phyloP scores from a whole-genome alignment of 2,797 vertebrate genomes.

The Hippopotamyrus pictus region DNA sequence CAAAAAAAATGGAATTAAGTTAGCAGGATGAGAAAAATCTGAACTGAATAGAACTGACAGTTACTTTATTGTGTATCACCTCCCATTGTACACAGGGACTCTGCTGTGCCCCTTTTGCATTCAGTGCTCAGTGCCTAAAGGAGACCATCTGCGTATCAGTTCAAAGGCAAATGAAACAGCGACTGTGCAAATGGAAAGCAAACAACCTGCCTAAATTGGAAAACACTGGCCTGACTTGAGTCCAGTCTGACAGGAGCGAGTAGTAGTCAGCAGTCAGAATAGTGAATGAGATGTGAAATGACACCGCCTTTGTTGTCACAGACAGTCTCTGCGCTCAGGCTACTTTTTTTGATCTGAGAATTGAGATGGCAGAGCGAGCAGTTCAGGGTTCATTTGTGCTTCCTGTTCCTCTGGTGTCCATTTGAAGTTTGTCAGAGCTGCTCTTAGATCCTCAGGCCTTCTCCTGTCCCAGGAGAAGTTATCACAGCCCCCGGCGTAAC shows the following conservation, averaged over 20 bases:
- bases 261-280: neutral
- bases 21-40: neutral
- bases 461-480: neutral
- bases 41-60: neutral
- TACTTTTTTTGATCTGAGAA: constrained; percentile 9
- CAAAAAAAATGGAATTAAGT: neutral
- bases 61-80: neutral
- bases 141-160: neutral
- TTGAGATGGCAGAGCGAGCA: constrained; percentile 19
- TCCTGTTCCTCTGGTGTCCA: constrained; percentile 28
- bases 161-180: neutral
- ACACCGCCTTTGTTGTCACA: neutral
- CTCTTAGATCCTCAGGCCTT: constrained; percentile 1
- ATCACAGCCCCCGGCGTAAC: neutral
- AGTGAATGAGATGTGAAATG: neutral
- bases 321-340: neutral
- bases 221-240: neutral
- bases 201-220: neutral
- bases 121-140: neutral
- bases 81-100: neutral
- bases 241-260: neutral
- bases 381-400: constrained; percentile 29
- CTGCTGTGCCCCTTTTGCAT: neutral
- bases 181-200: neutral
- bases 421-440: constrained; percentile 20